Base-by-base conservation (phyloP, 2,113 vertebrate genomes). In the Myotis lucifugus region DNA sequence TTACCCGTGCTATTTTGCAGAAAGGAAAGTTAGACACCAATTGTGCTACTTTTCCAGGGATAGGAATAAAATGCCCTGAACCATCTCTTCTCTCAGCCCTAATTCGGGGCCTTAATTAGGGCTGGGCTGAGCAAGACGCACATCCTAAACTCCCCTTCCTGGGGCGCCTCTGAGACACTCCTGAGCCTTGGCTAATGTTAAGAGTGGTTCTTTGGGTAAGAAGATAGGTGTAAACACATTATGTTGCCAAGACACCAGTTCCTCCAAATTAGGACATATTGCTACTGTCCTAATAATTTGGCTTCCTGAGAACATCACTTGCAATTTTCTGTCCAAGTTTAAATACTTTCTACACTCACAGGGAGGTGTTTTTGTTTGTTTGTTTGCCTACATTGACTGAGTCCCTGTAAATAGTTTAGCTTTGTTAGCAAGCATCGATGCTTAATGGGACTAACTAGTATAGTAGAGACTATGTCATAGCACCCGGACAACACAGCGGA, bases 1-100 rank as follows among this genome's bases (percentile, higher is more conserved):
- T 90, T 84, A 92, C 85, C 69, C 88, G 25, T 70, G 19, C 23
- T 89, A 82, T 91, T 90, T 92, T 96, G 92, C 54, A 91, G 81
- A 61, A 94, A 94, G 74, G 48, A 86, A 94, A 91, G 32, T 95
- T 85, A 66, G 64, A 21, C 4, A 89, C 37, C 73, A 84, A n/a
- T 66, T 50, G 95, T 96, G 50, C 79, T 89, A 12, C 59, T 88
- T 85, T 73, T 52, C 59, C 10, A 48, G 32, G 11, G 19, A 70
- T 6, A 78, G n/a, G 76, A 18, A 91, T 81, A 93, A 90, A 85
- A 91, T 66, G 61, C 37, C 59, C 77, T 11, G 6, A 77, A 69
- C 40, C 4, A 59, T 23, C 9, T 84, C 21, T 86, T 34, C 17
- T 73, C 3, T 74, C 23, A 21, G 32, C 32, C 14, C 61, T 59